Base-by-base conservation (phyloP, 1,140 invertebrate genomes). In the Brachystomella parvula region DNA sequence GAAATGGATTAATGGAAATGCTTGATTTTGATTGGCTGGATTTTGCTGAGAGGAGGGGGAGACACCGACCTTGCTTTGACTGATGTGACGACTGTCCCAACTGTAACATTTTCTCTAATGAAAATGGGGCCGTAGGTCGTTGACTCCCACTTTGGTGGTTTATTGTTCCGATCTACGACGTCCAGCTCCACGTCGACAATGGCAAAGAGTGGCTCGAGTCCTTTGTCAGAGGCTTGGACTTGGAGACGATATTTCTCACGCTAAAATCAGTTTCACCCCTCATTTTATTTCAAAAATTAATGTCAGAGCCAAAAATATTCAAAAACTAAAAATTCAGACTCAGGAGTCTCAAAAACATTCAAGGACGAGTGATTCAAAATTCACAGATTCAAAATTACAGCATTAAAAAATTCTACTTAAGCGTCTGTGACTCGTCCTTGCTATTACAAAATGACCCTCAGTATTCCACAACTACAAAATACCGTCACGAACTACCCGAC, bases 51-150 rank as follows among this genome's bases (percentile, higher is more conserved):
- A 53, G n/a, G 2, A 29, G 31, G n/a, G 21, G 2, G 29, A 32
- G 80, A 88, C 89, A 93, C 90, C 89, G 92, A 94, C 91, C 91
- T 93, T 84, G 92, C 92, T 88, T 93, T 94, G 80, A 94, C 87
- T 82, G 90, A 88, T 82, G 89, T 93, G 85, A 96, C 90, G 86
- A 91, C 87, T 82, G 90, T 92, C 87, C 92, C 90, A 84, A 94
- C 89, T 86, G 90, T 92, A 85, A 94, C 89, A 89, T 94, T 94
- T 89, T 96, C 92, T 86, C 88, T 89, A 85, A 95, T 90, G 86
- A 89, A 87, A 84, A 92, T 92, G 83, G 91, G 91, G 82, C 91
- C 90, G 86, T 95, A 95, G 82, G 90, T 85, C 82, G 83, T 86
- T 81, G 85, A 84, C 84, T 94, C 90, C 92, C 92, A 96, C 79